Evolutionary conservation across 2,888 invertebrate species (phyloP).

Genomic region (Punctoribates punctum): DNA sequence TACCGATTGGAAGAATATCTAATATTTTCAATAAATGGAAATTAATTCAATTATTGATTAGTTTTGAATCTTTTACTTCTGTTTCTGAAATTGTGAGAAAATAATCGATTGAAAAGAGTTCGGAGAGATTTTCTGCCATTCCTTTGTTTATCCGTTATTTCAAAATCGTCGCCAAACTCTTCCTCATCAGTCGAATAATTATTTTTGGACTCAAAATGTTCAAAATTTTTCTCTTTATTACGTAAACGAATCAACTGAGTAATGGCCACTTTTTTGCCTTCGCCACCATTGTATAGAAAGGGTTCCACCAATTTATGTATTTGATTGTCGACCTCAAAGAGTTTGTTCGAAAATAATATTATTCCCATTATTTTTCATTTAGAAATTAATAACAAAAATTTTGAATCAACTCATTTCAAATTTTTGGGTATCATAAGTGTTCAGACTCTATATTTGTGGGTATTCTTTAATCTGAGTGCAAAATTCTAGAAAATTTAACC

Average conservation of each 20-base stretch:
- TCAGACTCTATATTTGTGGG: too few species aligned
- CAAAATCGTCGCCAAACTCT: neutral
- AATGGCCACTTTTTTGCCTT: slow-evolving; percentile 83
- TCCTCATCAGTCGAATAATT: neutral
- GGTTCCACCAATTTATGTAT: slow-evolving; percentile 86
- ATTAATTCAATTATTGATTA: neutral
- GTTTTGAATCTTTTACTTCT: slow-evolving; percentile 34
- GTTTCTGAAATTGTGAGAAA: slow-evolving; percentile 13
- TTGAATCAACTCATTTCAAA: too few species aligned
- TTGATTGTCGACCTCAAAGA: slow-evolving; percentile 80
- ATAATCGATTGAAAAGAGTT: neutral
- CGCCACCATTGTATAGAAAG: slow-evolving; percentile 87
- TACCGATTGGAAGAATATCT: neutral
- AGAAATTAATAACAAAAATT: too few species aligned
- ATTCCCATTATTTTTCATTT: too few species aligned
- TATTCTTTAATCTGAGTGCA: too few species aligned
- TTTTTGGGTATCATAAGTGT: too few species aligned
- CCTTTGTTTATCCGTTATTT: neutral
- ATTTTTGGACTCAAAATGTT: neutral
- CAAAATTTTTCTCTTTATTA: slow-evolving; percentile 65
- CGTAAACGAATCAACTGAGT: slow-evolving; percentile 79
- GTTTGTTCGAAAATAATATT: too few species aligned
- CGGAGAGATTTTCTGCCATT: neutral
- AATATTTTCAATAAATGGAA: neutral
- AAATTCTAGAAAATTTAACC: too few species aligned